Evolutionary conservation across 2,888 invertebrate genomes (phyloP).

Genomic region (Aradus depressus): DNA sequence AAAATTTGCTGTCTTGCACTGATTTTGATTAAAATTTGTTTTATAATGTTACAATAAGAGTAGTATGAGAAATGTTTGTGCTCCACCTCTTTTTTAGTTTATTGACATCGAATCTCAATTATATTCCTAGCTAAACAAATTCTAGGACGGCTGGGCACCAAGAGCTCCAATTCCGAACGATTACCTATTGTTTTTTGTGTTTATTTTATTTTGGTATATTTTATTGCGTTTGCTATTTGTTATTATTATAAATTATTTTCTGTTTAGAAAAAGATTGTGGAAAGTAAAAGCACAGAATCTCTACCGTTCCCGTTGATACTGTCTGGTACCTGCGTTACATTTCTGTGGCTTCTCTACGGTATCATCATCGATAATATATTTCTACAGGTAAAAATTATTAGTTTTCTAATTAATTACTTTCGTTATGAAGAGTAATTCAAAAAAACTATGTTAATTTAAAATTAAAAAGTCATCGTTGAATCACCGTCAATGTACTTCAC

Average conservation of each 20-base stretch:
- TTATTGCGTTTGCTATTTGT: neutral
- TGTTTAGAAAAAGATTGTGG: constrained; percentile 60
- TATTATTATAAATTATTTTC: constrained; percentile 16
- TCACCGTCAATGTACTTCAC: too few species aligned
- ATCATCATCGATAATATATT: constrained; percentile 62
- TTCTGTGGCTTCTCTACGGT: constrained; percentile 72
- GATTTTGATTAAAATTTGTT: too few species aligned
- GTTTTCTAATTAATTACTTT: constrained; percentile 4
- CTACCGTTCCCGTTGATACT: constrained; percentile 82
- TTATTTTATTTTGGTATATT: too few species aligned
- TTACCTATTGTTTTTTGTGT: too few species aligned
- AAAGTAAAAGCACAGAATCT: constrained; percentile 68
- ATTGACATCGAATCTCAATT: too few species aligned
- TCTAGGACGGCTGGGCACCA: too few species aligned
- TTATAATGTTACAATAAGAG: too few species aligned
- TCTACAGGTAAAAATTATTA: constrained; percentile 52
- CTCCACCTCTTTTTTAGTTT: too few species aligned
- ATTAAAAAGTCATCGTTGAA: neutral
- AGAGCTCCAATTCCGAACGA: too few species aligned
- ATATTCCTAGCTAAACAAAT: too few species aligned
- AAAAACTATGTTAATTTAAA: neutral
- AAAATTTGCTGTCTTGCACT: too few species aligned
- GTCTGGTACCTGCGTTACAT: constrained; percentile 65
- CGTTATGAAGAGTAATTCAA: neutral
- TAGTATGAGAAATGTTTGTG: neutral